A percentile compares a stretch with the other conserved stretches of the same genome.
Conservation (phyloP, 2,888 invertebrate species). For the Melanophora roralis region DNA sequence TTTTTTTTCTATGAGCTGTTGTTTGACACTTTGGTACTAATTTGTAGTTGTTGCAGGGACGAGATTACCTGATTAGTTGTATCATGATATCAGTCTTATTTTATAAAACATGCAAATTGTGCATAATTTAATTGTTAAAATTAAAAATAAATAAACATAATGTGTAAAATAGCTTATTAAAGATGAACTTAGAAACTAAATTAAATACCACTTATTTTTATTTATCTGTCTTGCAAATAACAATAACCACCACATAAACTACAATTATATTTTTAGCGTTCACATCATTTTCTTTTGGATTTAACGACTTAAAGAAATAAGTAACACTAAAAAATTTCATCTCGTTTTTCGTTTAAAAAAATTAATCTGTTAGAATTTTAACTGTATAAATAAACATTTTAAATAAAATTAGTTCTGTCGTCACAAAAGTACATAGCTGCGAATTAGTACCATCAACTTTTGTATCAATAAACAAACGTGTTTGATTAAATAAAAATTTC, state of each 20-base stretch:
- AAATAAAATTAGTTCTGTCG: conserved; percentile 70
- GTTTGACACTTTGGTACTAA: too few species aligned
- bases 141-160: too few species aligned
- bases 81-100: too few species aligned
- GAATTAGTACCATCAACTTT: conserved; percentile 55
- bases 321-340: conserved; percentile 56
- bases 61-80: too few species aligned
- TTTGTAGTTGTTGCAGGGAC: too few species aligned
- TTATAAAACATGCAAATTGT: too few species aligned
- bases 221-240: conserved; percentile 23
- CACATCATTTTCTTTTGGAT: conserved; percentile 26
- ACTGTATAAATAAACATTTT: conserved; percentile 68
- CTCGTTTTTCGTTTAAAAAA: conserved; percentile 59
- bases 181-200: neutral
- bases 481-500: conserved; percentile 65
- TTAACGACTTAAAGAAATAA: conserved; percentile 57
- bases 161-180: too few species aligned
- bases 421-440: conserved; percentile 64
- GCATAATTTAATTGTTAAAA: too few species aligned
- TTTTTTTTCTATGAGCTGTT: too few species aligned
- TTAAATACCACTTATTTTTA: neutral
- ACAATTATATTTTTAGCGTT: conserved; percentile 38
- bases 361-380: conserved; percentile 63
- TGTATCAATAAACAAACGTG: conserved; percentile 68
- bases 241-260: conserved; percentile 51